Evolutionary conservation across 2,113 vertebrate species (phyloP), one percentile per base, ranked within the genome.

Genomic region (Turdus rufiventris): DNA sequence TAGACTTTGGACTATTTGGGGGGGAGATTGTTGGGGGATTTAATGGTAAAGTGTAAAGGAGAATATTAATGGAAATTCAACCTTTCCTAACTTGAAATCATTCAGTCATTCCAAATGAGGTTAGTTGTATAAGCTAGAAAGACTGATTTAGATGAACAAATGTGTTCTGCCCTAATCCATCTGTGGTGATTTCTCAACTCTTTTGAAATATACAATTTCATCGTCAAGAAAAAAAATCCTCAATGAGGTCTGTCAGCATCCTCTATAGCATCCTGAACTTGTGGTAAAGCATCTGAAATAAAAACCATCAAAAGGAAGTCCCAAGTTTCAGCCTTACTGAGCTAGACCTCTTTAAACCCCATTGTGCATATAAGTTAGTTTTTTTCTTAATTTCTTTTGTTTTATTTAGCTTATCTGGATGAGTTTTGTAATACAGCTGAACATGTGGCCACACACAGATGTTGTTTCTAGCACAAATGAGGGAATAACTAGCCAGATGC

Each of bases 91-190:
- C 56, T 75, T 38, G 60, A 58, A 77, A 63, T 54, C 25, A 28
- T 53, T 91, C 2, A 4, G 31, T 62, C 68, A 78, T 85, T 95
- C 95, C 63, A 89, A 89, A 91, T 36, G 3, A 87, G 10, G 28
- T 86, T 81, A 67, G 34, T 45, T 88, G 45, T 43, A 61, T 31
- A 70, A 92, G 60, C 36, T 81, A 16, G 34, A 72, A 89, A 88
- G 84, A 84, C 31, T 36, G 20, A 65, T 76, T 51, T 70, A 65
- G 71, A 50, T 84, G 57, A 93, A 81, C 25, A 48, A 61, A 45
- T 80, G 40, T 88, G 51, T 68, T 87, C 80, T 61, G 7, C 24
- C 26, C 60, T 67, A 28, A 87, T 81, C 71, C 85, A 61, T 83
- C 78, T 85, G 70, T 68, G 38, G 33, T 19, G 26, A 75, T 77